Conservation (phyloP, 2,113 vertebrate genomes). For the Cochlearius cochlearius region DNA sequence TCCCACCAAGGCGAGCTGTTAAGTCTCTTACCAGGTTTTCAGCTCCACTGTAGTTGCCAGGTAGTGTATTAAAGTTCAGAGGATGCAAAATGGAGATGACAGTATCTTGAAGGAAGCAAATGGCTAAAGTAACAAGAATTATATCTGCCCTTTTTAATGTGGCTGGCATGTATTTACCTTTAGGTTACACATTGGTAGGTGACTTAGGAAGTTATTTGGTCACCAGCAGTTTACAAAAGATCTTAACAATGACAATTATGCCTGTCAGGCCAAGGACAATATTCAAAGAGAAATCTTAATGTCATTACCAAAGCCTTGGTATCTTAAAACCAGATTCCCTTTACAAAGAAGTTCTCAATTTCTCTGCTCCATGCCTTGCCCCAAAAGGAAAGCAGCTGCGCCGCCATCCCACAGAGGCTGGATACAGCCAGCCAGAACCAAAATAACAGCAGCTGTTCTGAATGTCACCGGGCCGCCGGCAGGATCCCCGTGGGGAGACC, state of each 20-base stretch:
- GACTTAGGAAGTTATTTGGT: not conserved
- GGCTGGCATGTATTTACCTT: not conserved
- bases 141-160: not conserved
- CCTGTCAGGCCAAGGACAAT: not conserved
- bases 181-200: not conserved
- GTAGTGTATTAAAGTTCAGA: not conserved
- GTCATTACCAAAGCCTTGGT: not conserved
- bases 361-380: not conserved
- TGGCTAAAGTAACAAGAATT: not conserved
- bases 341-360: not conserved
- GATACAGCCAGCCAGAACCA: not conserved
- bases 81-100: not conserved
- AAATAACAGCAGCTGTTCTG: slow-evolving; percentile 31
- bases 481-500: not conserved
- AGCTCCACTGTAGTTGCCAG: not conserved
- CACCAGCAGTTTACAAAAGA: not conserved
- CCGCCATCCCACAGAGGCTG: not conserved
- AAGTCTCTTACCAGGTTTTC: not conserved
- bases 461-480: not conserved
- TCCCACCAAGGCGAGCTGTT: not conserved
- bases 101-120: not conserved
- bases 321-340: not conserved
- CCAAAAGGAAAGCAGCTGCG: not conserved
- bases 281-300: not conserved
- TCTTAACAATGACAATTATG: not conserved